Evolutionary conservation across 2,113 vertebrate genomes (phyloP).

Genomic region (Pituophis catenifer): DNA sequence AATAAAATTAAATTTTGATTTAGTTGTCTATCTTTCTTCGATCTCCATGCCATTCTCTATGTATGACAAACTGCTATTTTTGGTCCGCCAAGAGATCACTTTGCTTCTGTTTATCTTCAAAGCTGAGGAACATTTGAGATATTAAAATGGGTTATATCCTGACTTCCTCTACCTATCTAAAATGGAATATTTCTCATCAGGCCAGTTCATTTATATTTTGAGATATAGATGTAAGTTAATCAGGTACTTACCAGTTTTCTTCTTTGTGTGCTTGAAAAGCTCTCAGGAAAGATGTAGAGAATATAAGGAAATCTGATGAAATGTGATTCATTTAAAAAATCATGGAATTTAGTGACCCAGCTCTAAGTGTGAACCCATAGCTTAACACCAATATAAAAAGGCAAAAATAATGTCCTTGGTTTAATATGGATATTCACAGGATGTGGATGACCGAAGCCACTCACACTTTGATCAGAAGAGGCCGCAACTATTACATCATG

Average conservation of each 20-base stretch:
- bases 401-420: not conserved
- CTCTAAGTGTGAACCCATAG: not conserved
- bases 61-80: not conserved
- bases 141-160: not conserved
- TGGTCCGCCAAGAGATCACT: not conserved
- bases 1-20: not conserved
- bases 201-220: not conserved
- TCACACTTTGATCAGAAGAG: not conserved
- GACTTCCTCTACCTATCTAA: not conserved
- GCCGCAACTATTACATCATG: not conserved
- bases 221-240: not conserved
- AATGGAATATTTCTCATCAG: not conserved
- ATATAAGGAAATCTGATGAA: constrained; percentile 67
- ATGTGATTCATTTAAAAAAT: not conserved
- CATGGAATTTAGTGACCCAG: not conserved
- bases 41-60: not conserved
- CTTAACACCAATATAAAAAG: not conserved
- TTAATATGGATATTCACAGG: not conserved
- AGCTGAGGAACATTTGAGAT: not conserved
- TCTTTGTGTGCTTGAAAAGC: constrained; percentile 97
- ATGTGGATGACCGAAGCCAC: not conserved
- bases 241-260: constrained; percentile 90
- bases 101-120: not conserved
- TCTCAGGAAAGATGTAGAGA: constrained; percentile 84
- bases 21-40: not conserved